phyloP scores from a whole-genome alignment of 2,113 vertebrate genomes.

The Mohoua ochrocephala region DNA sequence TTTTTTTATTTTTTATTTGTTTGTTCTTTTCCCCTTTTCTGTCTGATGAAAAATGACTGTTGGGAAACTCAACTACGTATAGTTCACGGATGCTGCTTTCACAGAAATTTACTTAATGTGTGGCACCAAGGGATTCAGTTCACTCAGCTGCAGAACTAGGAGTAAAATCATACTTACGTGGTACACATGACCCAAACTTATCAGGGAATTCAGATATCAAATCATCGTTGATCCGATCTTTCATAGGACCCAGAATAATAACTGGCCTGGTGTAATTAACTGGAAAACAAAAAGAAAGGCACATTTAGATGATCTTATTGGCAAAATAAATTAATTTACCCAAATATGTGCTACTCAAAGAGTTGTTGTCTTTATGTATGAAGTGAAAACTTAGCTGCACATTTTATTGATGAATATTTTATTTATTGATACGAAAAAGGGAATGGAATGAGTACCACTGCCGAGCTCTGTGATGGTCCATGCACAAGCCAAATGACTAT shows the following conservation, averaged over 20 bases:
- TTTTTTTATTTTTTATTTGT: neutral
- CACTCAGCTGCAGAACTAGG: neutral
- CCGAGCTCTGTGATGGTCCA: neutral
- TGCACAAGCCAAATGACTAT: neutral
- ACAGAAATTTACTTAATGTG: neutral
- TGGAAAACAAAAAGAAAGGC: conserved; percentile 59
- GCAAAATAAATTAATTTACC: neutral
- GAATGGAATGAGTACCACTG: neutral
- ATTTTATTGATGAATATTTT: neutral
- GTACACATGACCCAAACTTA: conserved; percentile 97
- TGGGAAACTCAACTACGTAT: neutral
- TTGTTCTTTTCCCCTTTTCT: neutral
- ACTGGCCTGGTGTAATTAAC: conserved; percentile 93
- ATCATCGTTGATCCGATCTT: conserved; percentile 96
- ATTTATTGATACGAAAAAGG: neutral
- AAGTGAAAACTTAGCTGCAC: neutral
- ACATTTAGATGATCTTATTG: neutral
- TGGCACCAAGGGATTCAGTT: neutral
- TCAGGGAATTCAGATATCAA: conserved; percentile 98
- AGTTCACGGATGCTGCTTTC: neutral
- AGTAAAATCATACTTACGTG: conserved; percentile 82
- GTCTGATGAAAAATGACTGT: neutral
- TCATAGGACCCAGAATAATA: conserved; percentile 97
- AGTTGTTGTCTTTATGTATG: neutral
- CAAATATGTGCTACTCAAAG: neutral